Conservation (phyloP, 2,888 invertebrate genomes). For the Branchellion lobata region DNA sequence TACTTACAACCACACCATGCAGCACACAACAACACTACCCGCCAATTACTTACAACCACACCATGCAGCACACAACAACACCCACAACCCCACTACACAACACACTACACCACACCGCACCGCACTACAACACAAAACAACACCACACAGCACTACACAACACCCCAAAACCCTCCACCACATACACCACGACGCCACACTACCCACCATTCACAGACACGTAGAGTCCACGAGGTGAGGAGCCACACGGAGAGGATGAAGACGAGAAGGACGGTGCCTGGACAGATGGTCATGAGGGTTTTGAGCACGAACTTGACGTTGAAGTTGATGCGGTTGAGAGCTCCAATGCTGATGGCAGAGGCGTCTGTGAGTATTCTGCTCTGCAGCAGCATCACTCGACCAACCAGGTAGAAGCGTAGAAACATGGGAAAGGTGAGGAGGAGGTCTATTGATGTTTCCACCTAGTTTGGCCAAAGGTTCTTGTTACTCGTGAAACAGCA, state of each 20-base stretch:
- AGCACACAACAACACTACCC: too few relatives aligned
- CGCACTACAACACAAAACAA: too few relatives aligned
- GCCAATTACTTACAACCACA: too few relatives aligned
- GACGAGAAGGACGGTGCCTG: constrained; percentile 92
- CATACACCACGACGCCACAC: too few relatives aligned
- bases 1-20: too few relatives aligned
- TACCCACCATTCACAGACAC: constrained; percentile 93
- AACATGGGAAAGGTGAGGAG: constrained; percentile 98
- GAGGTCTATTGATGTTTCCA: constrained; percentile 69
- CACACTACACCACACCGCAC: too few relatives aligned
- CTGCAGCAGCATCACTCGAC: constrained; percentile 38
- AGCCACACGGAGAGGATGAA: constrained; percentile 99
- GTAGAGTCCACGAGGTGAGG: constrained; percentile 96
- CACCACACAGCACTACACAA: too few relatives aligned
- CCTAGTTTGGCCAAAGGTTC: constrained; percentile 5
- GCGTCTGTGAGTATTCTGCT: constrained; percentile 35
- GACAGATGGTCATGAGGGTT: constrained; percentile 99
- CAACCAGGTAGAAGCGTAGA: constrained; percentile 75
- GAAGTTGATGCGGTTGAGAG: constrained; percentile 39
- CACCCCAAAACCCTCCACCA: too few relatives aligned
- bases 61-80: too few relatives aligned
- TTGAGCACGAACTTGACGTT: constrained; percentile 79
- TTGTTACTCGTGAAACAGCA: not conserved
- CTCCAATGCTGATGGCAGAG: constrained; percentile 38
- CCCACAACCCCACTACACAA: too few relatives aligned